Percentiles rank a stretch among this genome's conserved stretches.
Conservation (phyloP, 2,797 vertebrate species). For the Artibeus lituratus region DNA sequence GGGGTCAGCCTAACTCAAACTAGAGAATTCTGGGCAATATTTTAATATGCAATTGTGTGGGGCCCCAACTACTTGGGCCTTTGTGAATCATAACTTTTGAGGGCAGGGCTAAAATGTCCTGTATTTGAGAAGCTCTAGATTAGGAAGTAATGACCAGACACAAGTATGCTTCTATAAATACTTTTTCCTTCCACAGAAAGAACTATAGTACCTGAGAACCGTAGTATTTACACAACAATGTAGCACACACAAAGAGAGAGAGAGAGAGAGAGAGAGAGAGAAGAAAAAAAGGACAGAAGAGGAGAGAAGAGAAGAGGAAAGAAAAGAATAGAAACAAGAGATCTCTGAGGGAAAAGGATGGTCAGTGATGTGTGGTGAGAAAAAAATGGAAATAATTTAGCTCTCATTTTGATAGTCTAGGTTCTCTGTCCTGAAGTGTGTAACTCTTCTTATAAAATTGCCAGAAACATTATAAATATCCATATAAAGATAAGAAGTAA, state of each 20-base stretch:
- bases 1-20: not conserved
- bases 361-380: accelerated
- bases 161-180: not conserved
- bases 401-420: not conserved
- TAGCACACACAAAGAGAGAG: not conserved
- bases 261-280: not conserved
- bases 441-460: not conserved
- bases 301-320: too few species aligned
- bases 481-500: not conserved
- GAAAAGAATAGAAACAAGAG: not conserved
- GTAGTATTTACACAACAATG: not conserved
- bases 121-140: not conserved
- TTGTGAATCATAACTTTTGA: not conserved
- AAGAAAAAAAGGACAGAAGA: not conserved
- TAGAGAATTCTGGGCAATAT: not conserved
- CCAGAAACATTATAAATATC: not conserved
- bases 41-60: not conserved
- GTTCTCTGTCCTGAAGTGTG: not conserved
- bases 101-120: not conserved
- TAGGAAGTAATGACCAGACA: not conserved
- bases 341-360: not conserved
- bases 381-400: not conserved
- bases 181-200: not conserved
- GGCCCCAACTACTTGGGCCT: not conserved
- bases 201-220: not conserved